phyloP scores from a whole-genome alignment of 2,888 invertebrate genomes.

The Rhaphigaster nebulosa region DNA sequence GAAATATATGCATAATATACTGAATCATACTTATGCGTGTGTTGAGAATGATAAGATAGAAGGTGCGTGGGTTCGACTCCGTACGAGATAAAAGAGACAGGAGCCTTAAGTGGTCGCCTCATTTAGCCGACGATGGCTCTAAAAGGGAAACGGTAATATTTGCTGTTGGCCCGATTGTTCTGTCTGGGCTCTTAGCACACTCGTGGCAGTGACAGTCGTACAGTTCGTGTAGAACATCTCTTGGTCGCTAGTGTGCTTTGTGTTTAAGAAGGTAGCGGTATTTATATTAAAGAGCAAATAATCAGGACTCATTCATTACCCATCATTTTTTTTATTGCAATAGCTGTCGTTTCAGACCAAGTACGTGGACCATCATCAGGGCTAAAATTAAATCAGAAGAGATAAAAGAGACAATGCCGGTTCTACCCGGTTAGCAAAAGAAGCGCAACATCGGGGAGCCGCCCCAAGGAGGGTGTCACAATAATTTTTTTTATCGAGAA shows the following conservation, averaged over 20 bases:
- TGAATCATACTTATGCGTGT: not conserved
- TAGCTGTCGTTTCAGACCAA: too few species aligned
- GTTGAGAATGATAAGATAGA: not conserved
- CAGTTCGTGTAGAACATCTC: not conserved
- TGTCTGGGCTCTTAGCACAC: constrained; percentile 10
- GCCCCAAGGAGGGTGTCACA: too few species aligned
- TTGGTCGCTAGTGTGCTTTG: not conserved
- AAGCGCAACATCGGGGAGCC: too few species aligned
- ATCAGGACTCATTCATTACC: too few species aligned
- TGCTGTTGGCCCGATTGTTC: constrained; percentile 10
- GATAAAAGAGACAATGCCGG: too few species aligned
- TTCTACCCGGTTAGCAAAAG: too few species aligned
- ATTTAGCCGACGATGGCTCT: constrained; percentile 36
- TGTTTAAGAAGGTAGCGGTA: not conserved
- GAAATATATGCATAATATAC: not conserved
- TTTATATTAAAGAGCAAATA: too few species aligned
- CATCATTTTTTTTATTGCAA: too few species aligned
- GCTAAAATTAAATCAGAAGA: too few species aligned
- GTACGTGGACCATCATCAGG: too few species aligned
- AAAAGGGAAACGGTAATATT: constrained; percentile 40
- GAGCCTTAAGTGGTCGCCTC: constrained; percentile 3
- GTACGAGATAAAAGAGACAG: constrained; percentile 11
- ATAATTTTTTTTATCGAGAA: too few species aligned
- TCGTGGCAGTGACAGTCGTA: not conserved
- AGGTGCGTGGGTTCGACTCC: constrained; percentile 21